Percentiles rank a stretch among this genome's conserved stretches.
Evolutionary conservation across 1,140 invertebrate species (phyloP).

Genomic region (Thaumetopoea pityocampa): DNA sequence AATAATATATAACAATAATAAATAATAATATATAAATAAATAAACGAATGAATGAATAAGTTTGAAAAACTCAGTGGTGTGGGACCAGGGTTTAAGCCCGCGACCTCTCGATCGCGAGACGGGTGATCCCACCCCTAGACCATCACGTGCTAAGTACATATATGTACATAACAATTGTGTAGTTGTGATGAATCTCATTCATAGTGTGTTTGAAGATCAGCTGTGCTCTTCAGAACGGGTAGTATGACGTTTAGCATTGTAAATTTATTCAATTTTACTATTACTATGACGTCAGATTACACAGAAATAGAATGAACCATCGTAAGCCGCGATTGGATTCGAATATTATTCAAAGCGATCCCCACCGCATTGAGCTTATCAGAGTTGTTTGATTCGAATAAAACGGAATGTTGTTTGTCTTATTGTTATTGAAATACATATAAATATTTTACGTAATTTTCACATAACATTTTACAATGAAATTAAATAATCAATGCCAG

Average conservation of each 20-base stretch:
- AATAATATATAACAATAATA: too few relatives aligned
- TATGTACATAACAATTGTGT: too few relatives aligned
- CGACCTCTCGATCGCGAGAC: too few relatives aligned
- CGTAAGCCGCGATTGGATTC: conserved; percentile 22
- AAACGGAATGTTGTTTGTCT: conserved; percentile 9
- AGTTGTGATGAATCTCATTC: too few relatives aligned
- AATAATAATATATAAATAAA: too few relatives aligned
- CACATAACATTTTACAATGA: background rate
- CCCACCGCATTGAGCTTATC: conserved; percentile 13
- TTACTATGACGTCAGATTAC: conserved; percentile 13
- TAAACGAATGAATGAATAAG: too few relatives aligned
- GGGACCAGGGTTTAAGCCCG: too few relatives aligned
- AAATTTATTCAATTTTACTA: conserved; percentile 30
- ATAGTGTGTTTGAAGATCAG: too few relatives aligned
- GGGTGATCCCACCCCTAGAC: too few relatives aligned
- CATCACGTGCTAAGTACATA: too few relatives aligned
- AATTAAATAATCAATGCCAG: background rate
- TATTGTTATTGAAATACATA: conserved; percentile 1
- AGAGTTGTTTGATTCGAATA: conserved; percentile 12
- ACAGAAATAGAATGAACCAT: conserved; percentile 13
- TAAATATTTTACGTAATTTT: background rate
- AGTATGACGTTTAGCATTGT: conserved; percentile 23
- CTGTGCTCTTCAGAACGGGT: conserved; percentile 10
- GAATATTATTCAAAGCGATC: conserved; percentile 21
- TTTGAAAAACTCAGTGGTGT: too few relatives aligned